phyloP scores from a whole-genome alignment of 2,888 invertebrate genomes.

The Liodrosophila aerea region DNA sequence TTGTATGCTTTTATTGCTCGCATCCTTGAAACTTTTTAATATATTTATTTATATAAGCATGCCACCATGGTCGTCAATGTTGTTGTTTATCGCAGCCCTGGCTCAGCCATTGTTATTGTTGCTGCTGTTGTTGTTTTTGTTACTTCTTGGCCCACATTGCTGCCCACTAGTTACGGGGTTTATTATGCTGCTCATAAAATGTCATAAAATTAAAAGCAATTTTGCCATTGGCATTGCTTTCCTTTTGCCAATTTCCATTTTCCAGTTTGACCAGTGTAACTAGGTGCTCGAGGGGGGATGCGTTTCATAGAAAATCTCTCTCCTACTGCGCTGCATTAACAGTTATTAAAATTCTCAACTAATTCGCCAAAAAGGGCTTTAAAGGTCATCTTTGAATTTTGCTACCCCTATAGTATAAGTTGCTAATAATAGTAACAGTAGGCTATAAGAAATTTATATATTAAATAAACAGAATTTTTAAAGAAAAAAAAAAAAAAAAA shows the following conservation, averaged over 20 bases:
- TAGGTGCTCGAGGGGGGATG: slow-evolving; percentile 29
- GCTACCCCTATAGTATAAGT: no score
- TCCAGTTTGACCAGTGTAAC: slow-evolving; percentile 29
- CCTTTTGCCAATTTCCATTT: slow-evolving; percentile 29
- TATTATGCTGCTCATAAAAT: slow-evolving; percentile 62
- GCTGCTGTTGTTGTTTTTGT: slow-evolving; percentile 11
- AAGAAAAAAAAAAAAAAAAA: no score
- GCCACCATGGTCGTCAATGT: slow-evolving; percentile 17
- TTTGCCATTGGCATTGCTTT: slow-evolving; percentile 46
- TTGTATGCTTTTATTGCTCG: slow-evolving; percentile 53
- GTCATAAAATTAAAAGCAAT: slow-evolving; percentile 72
- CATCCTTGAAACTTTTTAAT: slow-evolving; percentile 75
- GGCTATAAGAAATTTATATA: no score
- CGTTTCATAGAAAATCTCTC: slow-evolving; percentile 5
- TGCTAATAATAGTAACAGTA: no score
- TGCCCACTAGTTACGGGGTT: slow-evolving; percentile 45
- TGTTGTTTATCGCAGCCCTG: slow-evolving; percentile 1
- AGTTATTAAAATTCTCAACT: slow-evolving; percentile 36
- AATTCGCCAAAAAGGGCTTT: slow-evolving; percentile 20
- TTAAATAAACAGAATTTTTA: no score
- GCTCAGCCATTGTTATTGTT: slow-evolving; percentile 6
- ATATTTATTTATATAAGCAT: slow-evolving; percentile 64
- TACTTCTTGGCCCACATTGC: slow-evolving; percentile 14
- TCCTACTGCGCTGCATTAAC: slow-evolving; percentile 10
- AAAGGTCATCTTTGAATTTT: slow-evolving; percentile 20